Conservation (phyloP, 2,888 invertebrate species). For the Macroteleia sp. region DNA sequence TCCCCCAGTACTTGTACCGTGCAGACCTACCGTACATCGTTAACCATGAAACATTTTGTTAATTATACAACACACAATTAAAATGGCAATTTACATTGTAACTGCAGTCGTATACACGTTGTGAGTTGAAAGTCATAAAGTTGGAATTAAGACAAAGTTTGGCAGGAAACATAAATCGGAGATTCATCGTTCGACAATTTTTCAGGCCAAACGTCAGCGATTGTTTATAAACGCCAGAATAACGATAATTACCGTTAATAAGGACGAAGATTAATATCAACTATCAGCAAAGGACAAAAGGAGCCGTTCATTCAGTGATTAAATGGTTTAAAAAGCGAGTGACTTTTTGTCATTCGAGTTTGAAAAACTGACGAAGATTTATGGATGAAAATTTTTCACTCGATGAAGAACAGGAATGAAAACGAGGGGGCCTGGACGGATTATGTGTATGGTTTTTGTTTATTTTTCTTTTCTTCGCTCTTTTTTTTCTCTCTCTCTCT, state of each 20-base stretch:
- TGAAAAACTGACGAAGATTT: constrained; percentile 60
- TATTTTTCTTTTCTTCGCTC: neutral
- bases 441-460: constrained; percentile 3
- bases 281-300: constrained; percentile 23
- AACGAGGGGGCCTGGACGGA: neutral
- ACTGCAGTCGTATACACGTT: too few relatives aligned
- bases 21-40: too few relatives aligned
- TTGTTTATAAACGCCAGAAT: constrained; percentile 7
- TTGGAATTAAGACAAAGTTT: too few relatives aligned
- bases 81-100: too few relatives aligned
- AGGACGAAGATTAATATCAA: constrained; percentile 39
- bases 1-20: too few relatives aligned
- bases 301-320: constrained; percentile 38
- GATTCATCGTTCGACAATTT: neutral
- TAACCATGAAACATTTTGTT: too few relatives aligned
- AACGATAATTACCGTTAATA: constrained; percentile 36
- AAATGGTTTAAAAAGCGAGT: constrained; percentile 45
- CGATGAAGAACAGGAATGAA: neutral
- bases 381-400: constrained; percentile 47
- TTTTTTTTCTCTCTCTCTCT: too few relatives aligned
- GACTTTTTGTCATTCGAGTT: constrained; percentile 38
- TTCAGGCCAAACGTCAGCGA: neutral
- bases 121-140: too few relatives aligned
- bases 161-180: too few relatives aligned
- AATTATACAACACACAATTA: too few relatives aligned